phyloP scores from a whole-genome alignment of 2,888 invertebrate species.

The Microplitis deprimator region DNA sequence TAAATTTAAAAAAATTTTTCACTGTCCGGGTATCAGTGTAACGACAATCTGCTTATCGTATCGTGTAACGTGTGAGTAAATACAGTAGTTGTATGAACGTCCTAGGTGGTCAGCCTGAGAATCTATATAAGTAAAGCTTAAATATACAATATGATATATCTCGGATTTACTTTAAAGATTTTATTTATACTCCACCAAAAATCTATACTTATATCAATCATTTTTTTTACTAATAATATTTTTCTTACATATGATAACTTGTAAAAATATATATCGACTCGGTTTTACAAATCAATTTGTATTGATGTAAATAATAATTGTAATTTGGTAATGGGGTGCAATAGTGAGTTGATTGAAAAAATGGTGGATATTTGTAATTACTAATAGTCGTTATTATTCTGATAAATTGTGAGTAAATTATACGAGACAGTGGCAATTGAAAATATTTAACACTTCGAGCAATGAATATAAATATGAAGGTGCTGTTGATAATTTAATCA shows the following conservation, averaged over 20 bases:
- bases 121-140: not conserved
- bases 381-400: too few relatives aligned
- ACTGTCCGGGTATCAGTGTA: not conserved
- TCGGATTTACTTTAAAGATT: slow-evolving; percentile 22
- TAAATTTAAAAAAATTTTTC: not conserved
- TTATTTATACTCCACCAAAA: not conserved
- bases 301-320: too few relatives aligned
- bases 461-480: too few relatives aligned
- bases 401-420: too few relatives aligned
- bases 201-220: not conserved
- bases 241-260: not conserved
- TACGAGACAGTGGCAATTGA: too few relatives aligned
- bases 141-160: slow-evolving; percentile 29
- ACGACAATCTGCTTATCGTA: slow-evolving; percentile 43
- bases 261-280: too few relatives aligned
- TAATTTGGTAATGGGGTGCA: too few relatives aligned
- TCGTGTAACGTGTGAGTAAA: slow-evolving; percentile 22
- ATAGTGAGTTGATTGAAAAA: too few relatives aligned
- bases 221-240: not conserved
- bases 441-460: too few relatives aligned
- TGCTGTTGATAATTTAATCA: too few relatives aligned
- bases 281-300: too few relatives aligned
- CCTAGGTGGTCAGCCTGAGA: slow-evolving; percentile 22
- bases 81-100: not conserved
- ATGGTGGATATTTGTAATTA: too few relatives aligned